Percentiles rank a stretch among this genome's conserved stretches.
Conservation (phyloP, 1,140 invertebrate genomes). For the Tachypleus tridentatus region DNA sequence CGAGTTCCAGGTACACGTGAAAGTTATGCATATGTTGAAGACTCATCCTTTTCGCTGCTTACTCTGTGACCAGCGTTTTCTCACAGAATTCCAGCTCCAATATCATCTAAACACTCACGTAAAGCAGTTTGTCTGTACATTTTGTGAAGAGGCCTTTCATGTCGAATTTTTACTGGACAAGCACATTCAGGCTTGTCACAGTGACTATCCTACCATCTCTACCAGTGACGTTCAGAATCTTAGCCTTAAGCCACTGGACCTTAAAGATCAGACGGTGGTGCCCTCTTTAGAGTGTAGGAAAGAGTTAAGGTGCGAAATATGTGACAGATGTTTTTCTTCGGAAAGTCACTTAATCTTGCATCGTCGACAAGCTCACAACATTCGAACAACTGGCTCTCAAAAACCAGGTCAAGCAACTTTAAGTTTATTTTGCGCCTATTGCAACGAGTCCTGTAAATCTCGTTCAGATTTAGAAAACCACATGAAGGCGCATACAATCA, state of each 20-base stretch:
- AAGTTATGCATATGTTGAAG: constrained; percentile 34
- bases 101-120: constrained; percentile 60
- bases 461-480: constrained; percentile 76
- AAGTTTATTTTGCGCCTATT: constrained; percentile 73
- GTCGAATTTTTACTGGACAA: constrained; percentile 75
- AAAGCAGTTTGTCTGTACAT: constrained; percentile 60
- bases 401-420: constrained; percentile 33
- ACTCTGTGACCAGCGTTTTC: constrained; percentile 58
- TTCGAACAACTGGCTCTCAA: constrained; percentile 24
- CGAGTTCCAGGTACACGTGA: constrained; percentile 50
- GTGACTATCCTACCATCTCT: constrained; percentile 2
- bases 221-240: constrained; percentile 16
- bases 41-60: constrained; percentile 47
- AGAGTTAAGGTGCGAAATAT: constrained; percentile 46
- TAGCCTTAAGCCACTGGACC: constrained; percentile 13
- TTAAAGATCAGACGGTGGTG: constrained; percentile 7
- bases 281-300: constrained; percentile 11
- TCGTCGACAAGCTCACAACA: constrained; percentile 40
- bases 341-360: constrained; percentile 45
- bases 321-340: constrained; percentile 45
- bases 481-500: constrained; percentile 49
- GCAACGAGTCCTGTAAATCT: constrained; percentile 75
- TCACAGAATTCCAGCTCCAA: constrained; percentile 57
- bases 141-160: constrained; percentile 68
- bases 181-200: constrained; percentile 64